A percentile compares a stretch with the other conserved stretches of the same genome.
Evolutionary conservation across 2,797 vertebrate genomes (phyloP).

Genomic region (Alcedo quadribrachys): DNA sequence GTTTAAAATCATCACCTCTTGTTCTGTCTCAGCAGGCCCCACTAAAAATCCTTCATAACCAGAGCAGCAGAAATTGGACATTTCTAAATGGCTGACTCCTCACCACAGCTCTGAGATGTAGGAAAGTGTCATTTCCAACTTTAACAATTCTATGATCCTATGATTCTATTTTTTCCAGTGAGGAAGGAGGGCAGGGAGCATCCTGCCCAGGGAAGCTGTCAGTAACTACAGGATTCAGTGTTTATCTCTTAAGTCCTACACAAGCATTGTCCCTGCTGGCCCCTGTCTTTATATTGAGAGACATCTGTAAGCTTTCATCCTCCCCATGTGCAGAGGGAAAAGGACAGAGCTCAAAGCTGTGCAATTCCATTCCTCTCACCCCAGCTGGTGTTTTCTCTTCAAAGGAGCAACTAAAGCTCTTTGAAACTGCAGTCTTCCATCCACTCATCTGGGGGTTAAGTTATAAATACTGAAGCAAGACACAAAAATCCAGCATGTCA

Average conservation of each 20-base stretch:
- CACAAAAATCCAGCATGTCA: not conserved
- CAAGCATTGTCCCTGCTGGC: not conserved
- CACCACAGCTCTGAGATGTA: not conserved
- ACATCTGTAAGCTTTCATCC: not conserved
- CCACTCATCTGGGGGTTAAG: rapidly evolving
- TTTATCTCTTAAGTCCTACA: not conserved
- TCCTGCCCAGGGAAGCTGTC: not conserved
- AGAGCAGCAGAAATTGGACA: not conserved
- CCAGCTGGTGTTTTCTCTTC: not conserved
- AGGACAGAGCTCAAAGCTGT: not conserved
- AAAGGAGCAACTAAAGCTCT: not conserved
- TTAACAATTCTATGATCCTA: too few species aligned
- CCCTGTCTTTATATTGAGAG: not conserved
- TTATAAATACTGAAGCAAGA: not conserved
- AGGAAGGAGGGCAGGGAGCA: not conserved
- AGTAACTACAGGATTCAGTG: not conserved
- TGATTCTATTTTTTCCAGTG: not conserved
- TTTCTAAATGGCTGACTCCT: not conserved
- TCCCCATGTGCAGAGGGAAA: not conserved
- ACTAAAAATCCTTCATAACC: not conserved
- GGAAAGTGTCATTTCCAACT: not conserved
- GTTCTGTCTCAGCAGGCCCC: not conserved
- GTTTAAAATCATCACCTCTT: not conserved
- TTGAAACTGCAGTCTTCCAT: not conserved
- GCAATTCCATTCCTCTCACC: not conserved